Conservation (phyloP, 2,113 vertebrate species). For the Coracopsis vasa region DNA sequence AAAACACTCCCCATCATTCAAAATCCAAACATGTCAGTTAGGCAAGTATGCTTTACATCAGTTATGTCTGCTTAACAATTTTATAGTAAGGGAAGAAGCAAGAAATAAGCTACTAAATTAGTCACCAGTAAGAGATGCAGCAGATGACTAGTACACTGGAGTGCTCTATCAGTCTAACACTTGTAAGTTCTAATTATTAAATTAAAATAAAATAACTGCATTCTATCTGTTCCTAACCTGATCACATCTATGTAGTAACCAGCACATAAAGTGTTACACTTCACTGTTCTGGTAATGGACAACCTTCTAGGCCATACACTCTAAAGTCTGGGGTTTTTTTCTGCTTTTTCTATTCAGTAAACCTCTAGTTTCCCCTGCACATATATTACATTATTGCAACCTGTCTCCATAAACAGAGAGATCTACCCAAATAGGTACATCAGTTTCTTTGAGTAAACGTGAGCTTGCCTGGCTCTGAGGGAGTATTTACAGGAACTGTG, state of each 20-base stretch:
- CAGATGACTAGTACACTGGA: not conserved
- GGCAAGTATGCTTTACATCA: not conserved
- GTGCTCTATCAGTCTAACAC: slow-evolving; percentile 2
- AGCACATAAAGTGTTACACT: not conserved
- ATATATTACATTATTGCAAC: not conserved
- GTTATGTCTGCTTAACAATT: not conserved
- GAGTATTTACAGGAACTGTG: slow-evolving; percentile 59
- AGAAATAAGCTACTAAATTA: not conserved
- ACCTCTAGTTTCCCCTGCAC: not conserved
- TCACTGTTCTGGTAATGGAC: not conserved
- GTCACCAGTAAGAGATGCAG: slow-evolving; percentile 2
- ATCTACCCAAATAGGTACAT: slow-evolving; percentile 21
- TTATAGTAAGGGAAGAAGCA: not conserved
- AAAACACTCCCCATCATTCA: not conserved
- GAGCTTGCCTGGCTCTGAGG: slow-evolving; percentile 44
- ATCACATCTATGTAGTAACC: not conserved
- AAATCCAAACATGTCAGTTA: not conserved
- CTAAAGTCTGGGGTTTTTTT: not conserved
- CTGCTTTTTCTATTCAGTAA: not conserved
- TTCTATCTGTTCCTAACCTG: not conserved
- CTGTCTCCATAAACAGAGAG: slow-evolving; percentile 29
- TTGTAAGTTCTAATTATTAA: slow-evolving; percentile 20
- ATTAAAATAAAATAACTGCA: not conserved
- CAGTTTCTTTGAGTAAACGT: slow-evolving; percentile 34
- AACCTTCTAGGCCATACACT: not conserved